Evolutionary conservation across 2,797 vertebrate genomes (phyloP).

Genomic region (Mallotus villosus): DNA sequence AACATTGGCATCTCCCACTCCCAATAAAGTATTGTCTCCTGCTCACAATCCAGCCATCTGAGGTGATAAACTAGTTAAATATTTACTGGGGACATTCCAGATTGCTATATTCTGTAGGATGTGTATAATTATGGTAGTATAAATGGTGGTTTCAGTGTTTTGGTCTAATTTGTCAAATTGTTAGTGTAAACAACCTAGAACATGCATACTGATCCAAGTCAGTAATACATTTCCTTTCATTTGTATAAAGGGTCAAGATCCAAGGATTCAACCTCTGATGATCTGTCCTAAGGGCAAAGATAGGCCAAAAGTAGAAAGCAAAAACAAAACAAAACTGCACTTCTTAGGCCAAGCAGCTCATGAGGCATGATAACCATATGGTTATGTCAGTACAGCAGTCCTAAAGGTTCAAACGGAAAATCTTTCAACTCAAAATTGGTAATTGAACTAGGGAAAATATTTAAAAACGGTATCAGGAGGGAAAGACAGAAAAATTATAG

Average conservation of each 20-base stretch:
- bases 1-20: conserved; percentile 51
- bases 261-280: background rate
- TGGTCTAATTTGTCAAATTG: background rate
- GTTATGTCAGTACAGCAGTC: conserved; percentile 21
- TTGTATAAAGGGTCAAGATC: conserved; percentile 1
- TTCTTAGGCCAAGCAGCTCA: conserved; percentile 37
- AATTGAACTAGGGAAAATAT: background rate
- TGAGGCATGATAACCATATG: conserved; percentile 24
- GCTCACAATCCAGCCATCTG: conserved; percentile 30
- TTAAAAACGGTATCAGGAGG: background rate
- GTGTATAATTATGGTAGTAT: too few species aligned
- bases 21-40: conserved; percentile 30
- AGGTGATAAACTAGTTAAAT: conserved; percentile 15
- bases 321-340: conserved; percentile 31
- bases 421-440: background rate
- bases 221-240: background rate
- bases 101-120: too few species aligned
- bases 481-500: background rate
- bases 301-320: conserved; percentile 21
- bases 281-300: conserved; percentile 8
- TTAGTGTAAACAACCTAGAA: conserved; percentile 6
- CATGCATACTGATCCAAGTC: background rate
- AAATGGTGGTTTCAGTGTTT: too few species aligned
- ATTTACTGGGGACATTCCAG: too few species aligned
- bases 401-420: background rate